Evolutionary conservation across 2,888 invertebrate genomes (phyloP), one percentile per base, ranked within the genome.

Genomic region (Trypoxylon attenuatum): DNA sequence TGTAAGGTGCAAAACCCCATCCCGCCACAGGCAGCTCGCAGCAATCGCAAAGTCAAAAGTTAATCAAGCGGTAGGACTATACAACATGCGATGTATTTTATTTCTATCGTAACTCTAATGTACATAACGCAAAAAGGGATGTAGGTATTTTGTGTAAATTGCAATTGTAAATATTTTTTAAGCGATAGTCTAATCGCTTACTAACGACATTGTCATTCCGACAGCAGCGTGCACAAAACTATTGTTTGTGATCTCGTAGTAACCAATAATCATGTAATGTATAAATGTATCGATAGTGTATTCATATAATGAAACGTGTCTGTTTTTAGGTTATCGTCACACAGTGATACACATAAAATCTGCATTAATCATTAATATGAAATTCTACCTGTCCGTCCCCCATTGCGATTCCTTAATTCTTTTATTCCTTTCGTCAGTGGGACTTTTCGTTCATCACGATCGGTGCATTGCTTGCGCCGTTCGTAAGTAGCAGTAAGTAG

Each of bases 141-240:
- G 62, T 76, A 75, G 69, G 60, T 73, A 75, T 73, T 68, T 76
- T 76, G 62, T 76, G 76, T 76, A 77, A 72, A 72, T n/a, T 62
- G 65, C 70, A 70, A 76, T 64, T 77, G 77, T 77, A 77, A 62
- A 77, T 77, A 77, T 69, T 75, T 76, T 73, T 69, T 69, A 69
- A 67, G 69, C 63, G 67, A 78, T 65, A 76, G 73, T 60, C 68
- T 64, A 66, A 75, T 71, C 59, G 78, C 77, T 78, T 75, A 70
- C 70, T 71, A 73, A 76, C 49, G 50, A 74, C 54, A 74, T 78
- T 73, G 75, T 73, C 73, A 80, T 79, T 77, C 73, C 66, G 76
- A 69, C 73, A 73, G 75, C 77, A 77, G 72, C 68, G 68, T 77
- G 82, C 82, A 82, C 82, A 83, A 82, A 81, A 74, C 65, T 64